phyloP scores from a whole-genome alignment of 2,797 vertebrate genomes.

The Cynodonichthys magdalenae region DNA sequence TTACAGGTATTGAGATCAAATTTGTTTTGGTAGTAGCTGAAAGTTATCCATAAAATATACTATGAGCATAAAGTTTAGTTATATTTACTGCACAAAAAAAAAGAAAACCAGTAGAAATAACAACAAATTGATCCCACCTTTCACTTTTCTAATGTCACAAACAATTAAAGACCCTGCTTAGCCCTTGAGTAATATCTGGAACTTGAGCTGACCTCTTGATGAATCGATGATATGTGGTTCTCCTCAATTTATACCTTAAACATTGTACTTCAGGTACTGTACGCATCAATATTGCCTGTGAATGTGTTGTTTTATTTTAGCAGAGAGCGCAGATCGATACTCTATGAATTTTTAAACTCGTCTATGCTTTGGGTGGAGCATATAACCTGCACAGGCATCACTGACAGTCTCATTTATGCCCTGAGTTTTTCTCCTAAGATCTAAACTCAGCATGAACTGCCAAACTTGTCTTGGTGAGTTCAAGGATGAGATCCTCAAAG shows the following conservation, averaged over 20 bases:
- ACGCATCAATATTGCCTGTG: slow-evolving; percentile 58
- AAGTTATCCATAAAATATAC: too few species aligned
- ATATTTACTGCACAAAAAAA: too few species aligned
- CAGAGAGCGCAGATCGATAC: slow-evolving; percentile 74
- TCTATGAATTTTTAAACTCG: slow-evolving; percentile 81
- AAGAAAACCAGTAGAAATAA: neutral
- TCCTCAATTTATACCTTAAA: slow-evolving; percentile 54
- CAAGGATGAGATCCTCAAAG: slow-evolving; percentile 13
- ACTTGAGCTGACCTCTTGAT: slow-evolving; percentile 21
- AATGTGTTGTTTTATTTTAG: slow-evolving; percentile 72
- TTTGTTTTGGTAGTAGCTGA: too few species aligned
- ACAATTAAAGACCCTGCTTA: slow-evolving; percentile 16
- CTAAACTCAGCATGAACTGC: slow-evolving; percentile 45
- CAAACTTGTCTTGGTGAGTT: slow-evolving; percentile 36
- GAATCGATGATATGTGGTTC: slow-evolving; percentile 27
- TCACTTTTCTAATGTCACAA: neutral
- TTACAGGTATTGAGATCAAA: too few species aligned
- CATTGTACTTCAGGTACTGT: slow-evolving; percentile 54
- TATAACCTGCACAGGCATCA: slow-evolving; percentile 48
- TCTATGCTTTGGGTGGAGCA: slow-evolving; percentile 55
- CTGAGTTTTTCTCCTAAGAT: slow-evolving; percentile 40
- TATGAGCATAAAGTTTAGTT: too few species aligned
- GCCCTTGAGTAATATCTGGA: slow-evolving; percentile 24
- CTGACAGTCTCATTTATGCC: slow-evolving; percentile 63
- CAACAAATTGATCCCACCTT: neutral